phyloP scores from a whole-genome alignment of 2,888 invertebrate genomes.

The Bombylius major region DNA sequence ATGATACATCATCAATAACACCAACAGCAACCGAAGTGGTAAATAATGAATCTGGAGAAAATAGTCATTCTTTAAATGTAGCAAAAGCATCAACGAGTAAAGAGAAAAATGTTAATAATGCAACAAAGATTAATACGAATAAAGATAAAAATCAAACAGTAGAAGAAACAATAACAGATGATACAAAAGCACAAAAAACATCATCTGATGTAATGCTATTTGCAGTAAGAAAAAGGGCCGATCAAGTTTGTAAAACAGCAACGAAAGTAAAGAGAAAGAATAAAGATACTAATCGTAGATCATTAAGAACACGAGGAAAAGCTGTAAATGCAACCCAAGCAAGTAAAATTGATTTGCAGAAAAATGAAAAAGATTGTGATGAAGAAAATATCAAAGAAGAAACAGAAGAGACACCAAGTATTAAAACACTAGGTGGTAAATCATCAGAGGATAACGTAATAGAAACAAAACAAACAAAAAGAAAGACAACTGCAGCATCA shows the following conservation, averaged over 20 bases:
- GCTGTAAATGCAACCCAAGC: not conserved
- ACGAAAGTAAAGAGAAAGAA: constrained; percentile 39
- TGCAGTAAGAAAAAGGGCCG: constrained; percentile 45
- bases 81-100: constrained; percentile 4
- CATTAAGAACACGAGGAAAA: constrained; percentile 20
- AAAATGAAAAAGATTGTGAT: constrained; percentile 3
- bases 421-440: constrained; percentile 5
- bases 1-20: constrained; percentile 2
- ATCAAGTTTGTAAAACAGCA: constrained; percentile 39
- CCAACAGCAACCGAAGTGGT: not conserved
- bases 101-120: not conserved
- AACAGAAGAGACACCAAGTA: constrained; percentile 9
- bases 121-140: constrained; percentile 1
- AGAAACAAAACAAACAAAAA: too few species aligned
- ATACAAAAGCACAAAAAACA: not conserved
- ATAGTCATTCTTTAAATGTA: not conserved
- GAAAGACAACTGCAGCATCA: too few species aligned
- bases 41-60: constrained; percentile 2
- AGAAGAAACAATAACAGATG: constrained; percentile 4
- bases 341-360: not conserved
- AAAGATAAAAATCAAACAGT: constrained; percentile 1
- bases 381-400: constrained; percentile 6
- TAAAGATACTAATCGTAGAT: constrained; percentile 31
- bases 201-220: constrained; percentile 32
- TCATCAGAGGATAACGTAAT: not conserved